A percentile compares a stretch with the other conserved stretches of the same genome.
These are phyloP conservation scores for Flabesymbios commensalis DNA, from an alignment of 2,888 invertebrate species.

Conservation along the genomic window DNA sequence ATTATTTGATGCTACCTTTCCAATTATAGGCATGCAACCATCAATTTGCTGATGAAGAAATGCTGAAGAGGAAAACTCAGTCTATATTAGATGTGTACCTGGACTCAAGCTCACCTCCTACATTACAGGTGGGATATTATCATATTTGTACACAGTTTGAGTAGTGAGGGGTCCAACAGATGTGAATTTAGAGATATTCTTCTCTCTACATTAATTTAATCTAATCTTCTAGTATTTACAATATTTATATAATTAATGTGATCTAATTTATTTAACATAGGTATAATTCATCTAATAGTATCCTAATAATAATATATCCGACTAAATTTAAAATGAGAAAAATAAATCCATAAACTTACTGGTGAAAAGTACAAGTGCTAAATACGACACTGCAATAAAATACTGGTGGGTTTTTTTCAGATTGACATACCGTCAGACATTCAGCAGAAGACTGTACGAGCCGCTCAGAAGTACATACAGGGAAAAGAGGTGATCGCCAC, in stretches of 20 bases:
- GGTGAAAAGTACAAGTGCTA: no score
- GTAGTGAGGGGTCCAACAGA: background rate
- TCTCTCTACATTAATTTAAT: background rate
- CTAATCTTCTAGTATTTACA: no score
- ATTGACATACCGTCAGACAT: conserved; percentile 50
- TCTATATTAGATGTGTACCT: conserved; percentile 56
- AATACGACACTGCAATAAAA: no score
- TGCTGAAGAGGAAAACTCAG: conserved; percentile 53
- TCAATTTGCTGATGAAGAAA: conserved; percentile 54
- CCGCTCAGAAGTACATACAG: conserved; percentile 48
- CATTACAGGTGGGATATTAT: conserved; percentile 47
- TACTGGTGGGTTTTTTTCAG: conserved; percentile 32
- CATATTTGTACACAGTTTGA: background rate
- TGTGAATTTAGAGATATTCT: background rate
- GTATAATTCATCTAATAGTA: no score
- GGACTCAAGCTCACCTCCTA: conserved; percentile 50
- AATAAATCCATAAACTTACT: no score
- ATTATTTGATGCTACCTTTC: no score
- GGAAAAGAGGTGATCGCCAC: conserved; percentile 51
- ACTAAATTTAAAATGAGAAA: no score
- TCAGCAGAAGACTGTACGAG: conserved; percentile 48
- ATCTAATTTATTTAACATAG: no score
- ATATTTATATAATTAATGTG: no score
- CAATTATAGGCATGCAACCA: conserved; percentile 52
- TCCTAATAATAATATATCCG: no score